Percentiles rank a stretch among this genome's conserved stretches.
Conservation (phyloP, 2,113 vertebrate species). For the Pycnonotus jocosus region DNA sequence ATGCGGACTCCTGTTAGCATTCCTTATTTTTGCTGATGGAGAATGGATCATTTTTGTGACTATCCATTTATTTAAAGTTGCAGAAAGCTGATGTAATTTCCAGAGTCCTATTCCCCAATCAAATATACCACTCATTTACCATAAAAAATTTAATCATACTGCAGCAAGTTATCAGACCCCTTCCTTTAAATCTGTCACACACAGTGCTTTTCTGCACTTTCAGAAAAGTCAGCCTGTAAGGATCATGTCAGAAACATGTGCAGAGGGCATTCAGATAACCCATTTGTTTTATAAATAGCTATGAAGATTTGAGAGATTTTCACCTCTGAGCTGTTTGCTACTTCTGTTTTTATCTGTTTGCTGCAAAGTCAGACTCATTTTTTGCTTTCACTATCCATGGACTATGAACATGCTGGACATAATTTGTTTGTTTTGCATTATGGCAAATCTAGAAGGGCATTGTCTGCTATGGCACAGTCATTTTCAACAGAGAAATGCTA, state of each 20-base stretch:
- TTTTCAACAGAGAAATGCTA: not conserved
- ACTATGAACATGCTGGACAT: not conserved
- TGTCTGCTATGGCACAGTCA: not conserved
- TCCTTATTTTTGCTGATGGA: not conserved
- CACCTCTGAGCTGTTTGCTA: not conserved
- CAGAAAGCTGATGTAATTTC: not conserved
- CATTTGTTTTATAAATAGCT: not conserved
- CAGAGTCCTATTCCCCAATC: not conserved
- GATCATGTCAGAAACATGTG: not conserved
- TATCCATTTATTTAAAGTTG: not conserved
- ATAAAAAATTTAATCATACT: not conserved
- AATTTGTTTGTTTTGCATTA: not conserved
- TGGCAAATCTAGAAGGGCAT: not conserved
- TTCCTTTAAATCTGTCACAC: not conserved
- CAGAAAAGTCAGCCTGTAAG: not conserved
- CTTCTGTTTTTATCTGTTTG: not conserved
- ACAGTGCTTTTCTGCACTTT: not conserved
- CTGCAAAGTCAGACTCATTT: not conserved
- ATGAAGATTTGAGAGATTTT: not conserved
- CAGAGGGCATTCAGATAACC: not conserved
- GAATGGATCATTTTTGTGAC: not conserved
- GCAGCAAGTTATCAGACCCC: not conserved
- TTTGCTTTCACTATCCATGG: not conserved
- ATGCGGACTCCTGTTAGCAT: not conserved
- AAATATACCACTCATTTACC: not conserved